Conservation (phyloP, 1,140 invertebrate species). For the Penaeus indicus region DNA sequence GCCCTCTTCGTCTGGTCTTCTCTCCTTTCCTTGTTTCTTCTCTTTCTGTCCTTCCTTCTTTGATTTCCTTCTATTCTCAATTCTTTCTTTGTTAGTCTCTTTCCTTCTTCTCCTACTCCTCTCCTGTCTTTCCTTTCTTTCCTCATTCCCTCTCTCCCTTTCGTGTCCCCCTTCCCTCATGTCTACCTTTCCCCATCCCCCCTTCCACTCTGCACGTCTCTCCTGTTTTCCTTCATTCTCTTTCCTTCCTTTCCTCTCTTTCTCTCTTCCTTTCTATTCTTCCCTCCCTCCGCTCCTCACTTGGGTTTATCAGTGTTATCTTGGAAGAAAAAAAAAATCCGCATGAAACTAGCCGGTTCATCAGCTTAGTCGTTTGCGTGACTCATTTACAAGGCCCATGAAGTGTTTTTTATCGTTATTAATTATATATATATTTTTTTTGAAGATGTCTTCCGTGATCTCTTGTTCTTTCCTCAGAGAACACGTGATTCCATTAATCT, state of each 20-base stretch:
- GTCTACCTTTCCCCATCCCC: too few relatives aligned
- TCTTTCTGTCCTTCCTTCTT: neutral
- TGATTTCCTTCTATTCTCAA: neutral
- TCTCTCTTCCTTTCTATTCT: neutral
- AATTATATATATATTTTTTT: neutral
- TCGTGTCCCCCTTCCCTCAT: slow-evolving; percentile 34
- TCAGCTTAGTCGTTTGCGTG: neutral
- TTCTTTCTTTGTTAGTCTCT: neutral
- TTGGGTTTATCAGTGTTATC: slow-evolving; percentile 5
- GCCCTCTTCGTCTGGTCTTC: neutral
- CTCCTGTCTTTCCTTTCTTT: neutral
- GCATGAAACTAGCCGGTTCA: neutral
- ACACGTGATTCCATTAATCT: too few relatives aligned
- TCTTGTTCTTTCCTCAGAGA: neutral
- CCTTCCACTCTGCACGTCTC: neutral
- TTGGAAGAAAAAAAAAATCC: neutral
- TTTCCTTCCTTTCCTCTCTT: neutral
- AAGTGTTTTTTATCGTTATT: neutral
- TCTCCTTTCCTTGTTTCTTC: neutral
- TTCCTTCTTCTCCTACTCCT: neutral
- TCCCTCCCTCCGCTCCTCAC: neutral
- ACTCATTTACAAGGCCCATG: neutral
- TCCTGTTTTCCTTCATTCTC: neutral
- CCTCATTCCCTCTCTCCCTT: slow-evolving; percentile 35
- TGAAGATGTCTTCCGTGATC: neutral